phyloP scores from a whole-genome alignment of 1,140 invertebrate genomes.

The Drosophila ananassae region DNA sequence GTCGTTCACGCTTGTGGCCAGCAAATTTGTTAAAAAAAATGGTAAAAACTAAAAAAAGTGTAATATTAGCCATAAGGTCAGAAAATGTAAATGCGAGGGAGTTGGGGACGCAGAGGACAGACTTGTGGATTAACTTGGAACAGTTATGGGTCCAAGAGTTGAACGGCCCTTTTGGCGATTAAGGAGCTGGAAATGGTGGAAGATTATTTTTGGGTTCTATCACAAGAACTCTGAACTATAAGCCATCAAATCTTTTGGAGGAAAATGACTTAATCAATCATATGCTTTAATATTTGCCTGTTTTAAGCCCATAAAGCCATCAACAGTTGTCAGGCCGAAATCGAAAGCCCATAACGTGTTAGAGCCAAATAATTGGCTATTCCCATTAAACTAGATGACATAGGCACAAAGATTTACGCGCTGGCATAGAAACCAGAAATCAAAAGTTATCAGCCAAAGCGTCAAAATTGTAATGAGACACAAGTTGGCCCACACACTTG shows the following conservation, averaged over 20 bases:
- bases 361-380: conserved; percentile 26
- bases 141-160: conserved; percentile 31
- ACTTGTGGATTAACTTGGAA: conserved; percentile 25
- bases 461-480: conserved; percentile 80
- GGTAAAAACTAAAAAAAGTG: background rate
- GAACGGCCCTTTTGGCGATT: conserved; percentile 22
- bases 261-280: background rate
- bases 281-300: background rate
- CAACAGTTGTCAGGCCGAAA: conserved; percentile 48
- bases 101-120: conserved; percentile 1
- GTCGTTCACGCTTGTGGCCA: conserved; percentile 52
- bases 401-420: conserved; percentile 75
- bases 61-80: conserved; percentile 34
- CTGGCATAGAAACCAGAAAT: conserved; percentile 56
- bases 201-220: background rate
- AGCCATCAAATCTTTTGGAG: too few species aligned
- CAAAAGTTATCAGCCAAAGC: conserved; percentile 72
- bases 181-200: background rate
- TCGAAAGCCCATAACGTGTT: conserved; percentile 25
- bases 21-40: conserved; percentile 66
- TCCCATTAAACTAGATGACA: conserved; percentile 79
- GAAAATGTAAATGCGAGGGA: conserved; percentile 36
- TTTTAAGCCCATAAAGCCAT: conserved; percentile 36
- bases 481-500: conserved; percentile 42
- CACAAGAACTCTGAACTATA: background rate